Conservation (phyloP, 2,113 vertebrate species). For the Tinamus guttatus region DNA sequence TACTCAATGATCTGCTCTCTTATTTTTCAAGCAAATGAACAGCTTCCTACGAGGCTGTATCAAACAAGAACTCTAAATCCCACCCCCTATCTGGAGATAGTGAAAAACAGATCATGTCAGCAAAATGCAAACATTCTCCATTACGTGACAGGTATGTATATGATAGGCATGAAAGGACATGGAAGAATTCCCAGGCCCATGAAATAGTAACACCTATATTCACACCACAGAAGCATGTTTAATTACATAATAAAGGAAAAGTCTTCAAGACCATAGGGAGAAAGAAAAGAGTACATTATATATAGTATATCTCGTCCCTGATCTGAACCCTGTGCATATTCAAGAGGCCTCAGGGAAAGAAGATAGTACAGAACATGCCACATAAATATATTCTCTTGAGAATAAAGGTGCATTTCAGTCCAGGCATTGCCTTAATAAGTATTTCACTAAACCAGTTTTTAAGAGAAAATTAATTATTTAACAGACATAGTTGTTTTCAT, state of each 20-base stretch:
- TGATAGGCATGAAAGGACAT: background rate
- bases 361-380: background rate
- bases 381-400: background rate
- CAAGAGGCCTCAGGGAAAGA: background rate
- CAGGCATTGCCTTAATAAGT: background rate
- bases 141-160: background rate
- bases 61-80: background rate
- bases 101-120: background rate
- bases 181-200: background rate
- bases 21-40: background rate
- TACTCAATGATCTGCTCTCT: background rate
- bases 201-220: background rate
- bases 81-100: background rate
- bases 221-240: background rate
- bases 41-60: background rate
- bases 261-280: background rate
- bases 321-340: background rate
- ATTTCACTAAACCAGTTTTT: too few relatives aligned
- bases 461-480: background rate
- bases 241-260: background rate
- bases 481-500: background rate
- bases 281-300: background rate
- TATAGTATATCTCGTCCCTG: background rate
- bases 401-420: background rate
- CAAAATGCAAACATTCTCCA: background rate